Conservation (phyloP, 2,888 invertebrate genomes). For the Drosophila koepferae region DNA sequence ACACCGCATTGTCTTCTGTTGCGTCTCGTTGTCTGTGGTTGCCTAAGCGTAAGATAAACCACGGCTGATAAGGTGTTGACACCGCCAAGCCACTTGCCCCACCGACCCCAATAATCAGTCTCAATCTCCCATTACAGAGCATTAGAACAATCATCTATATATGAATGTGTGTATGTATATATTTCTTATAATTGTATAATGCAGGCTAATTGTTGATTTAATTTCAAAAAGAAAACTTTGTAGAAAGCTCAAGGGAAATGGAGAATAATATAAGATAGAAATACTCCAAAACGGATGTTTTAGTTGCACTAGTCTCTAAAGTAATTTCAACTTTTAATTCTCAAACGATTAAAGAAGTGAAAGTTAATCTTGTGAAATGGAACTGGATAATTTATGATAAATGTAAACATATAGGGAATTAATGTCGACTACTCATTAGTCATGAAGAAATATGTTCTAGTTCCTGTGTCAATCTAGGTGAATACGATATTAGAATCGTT, state of each 20-base stretch:
- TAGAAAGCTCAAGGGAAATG: slow-evolving; percentile 15
- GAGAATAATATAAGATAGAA: not conserved
- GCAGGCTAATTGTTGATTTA: slow-evolving; percentile 4
- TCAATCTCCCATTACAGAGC: slow-evolving; percentile 9
- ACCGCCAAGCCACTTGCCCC: slow-evolving; percentile 26
- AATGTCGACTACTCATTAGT: not conserved
- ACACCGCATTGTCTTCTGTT: slow-evolving; percentile 7
- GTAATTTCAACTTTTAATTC: not conserved
- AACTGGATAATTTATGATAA: not conserved
- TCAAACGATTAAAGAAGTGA: slow-evolving; percentile 8
- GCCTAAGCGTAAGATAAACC: slow-evolving; percentile 16
- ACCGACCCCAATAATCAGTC: slow-evolving; percentile 32
- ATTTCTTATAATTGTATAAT: slow-evolving; percentile 12
- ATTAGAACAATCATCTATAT: slow-evolving; percentile 4
- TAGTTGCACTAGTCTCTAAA: slow-evolving; percentile 8
- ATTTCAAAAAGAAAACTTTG: not conserved
- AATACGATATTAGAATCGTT: not conserved
- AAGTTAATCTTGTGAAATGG: slow-evolving; percentile 6
- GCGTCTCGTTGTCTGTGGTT: slow-evolving; percentile 2
- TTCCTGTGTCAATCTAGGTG: not conserved
- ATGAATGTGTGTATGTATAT: no score
- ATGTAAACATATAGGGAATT: not conserved
- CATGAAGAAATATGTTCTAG: not conserved
- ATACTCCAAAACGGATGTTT: slow-evolving; percentile 9
- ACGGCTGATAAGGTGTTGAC: slow-evolving; percentile 26